Evolutionary conservation across 2,888 invertebrate genomes (phyloP).

Genomic region (Branchellion lobata): DNA sequence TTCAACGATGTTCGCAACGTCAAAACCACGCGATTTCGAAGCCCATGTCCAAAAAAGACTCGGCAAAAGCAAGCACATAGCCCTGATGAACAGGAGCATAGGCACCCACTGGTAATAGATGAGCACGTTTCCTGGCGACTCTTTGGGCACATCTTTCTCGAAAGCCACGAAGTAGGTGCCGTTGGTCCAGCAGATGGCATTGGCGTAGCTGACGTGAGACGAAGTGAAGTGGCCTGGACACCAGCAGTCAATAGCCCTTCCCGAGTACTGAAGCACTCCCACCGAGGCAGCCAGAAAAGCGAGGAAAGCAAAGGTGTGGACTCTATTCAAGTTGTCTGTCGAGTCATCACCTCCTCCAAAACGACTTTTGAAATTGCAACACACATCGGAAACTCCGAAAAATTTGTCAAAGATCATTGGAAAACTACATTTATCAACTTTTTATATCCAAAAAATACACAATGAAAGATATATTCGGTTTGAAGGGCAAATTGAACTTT

Average conservation of each 20-base stretch:
- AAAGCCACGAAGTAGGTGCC: conserved; percentile 65
- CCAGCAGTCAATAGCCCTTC: conserved; percentile 67
- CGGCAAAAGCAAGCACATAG: conserved; percentile 64
- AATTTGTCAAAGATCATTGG: conserved; percentile 48
- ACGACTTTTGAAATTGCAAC: conserved; percentile 57
- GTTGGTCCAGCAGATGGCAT: conserved; percentile 65
- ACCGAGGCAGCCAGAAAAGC: conserved; percentile 61
- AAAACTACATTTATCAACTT: background rate
- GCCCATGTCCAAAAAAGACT: conserved; percentile 64
- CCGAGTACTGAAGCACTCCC: conserved; percentile 61
- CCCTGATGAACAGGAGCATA: conserved; percentile 59
- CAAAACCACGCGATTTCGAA: conserved; percentile 8
- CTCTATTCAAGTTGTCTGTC: conserved; percentile 59
- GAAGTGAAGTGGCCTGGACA: conserved; percentile 64
- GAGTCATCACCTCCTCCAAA: conserved; percentile 59
- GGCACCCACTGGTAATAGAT: conserved; percentile 64
- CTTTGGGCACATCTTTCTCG: conserved; percentile 62
- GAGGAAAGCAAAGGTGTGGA: conserved; percentile 61
- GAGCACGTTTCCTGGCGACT: conserved; percentile 56
- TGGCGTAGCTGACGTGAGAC: conserved; percentile 64
- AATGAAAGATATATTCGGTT: no score
- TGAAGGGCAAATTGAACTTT: no score
- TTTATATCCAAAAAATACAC: no score
- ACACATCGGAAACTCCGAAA: conserved; percentile 49
- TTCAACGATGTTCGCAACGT: background rate